Base-by-base conservation (phyloP, 2,888 invertebrate genomes). In the Bugulina stolonifera region DNA sequence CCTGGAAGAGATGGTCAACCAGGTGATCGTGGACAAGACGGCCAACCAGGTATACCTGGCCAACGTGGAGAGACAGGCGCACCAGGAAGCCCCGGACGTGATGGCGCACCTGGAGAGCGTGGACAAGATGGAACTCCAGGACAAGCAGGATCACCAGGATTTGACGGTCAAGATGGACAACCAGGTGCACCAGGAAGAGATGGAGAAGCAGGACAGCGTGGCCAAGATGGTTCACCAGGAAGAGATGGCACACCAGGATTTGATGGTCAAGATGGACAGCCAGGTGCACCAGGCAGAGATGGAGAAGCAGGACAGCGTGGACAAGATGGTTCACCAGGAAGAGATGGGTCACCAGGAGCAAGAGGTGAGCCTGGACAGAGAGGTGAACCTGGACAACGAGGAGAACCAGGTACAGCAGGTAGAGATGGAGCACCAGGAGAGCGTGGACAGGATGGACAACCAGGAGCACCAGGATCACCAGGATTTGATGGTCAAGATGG, bases 251-350 rank as follows among this genome's bases (percentile, higher is more conserved):
- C 10, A 69, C 69, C 27, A 25, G 72, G 72, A 43, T 35, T 71
- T 75, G 76, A 43, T 25, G 29, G 55, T 55, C 3, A 5, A 64
- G 27, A 22, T 55, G 55, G 55, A 25, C 52, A 52, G 18, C 5
- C 5, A 52, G 52, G 52, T 52, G 55, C 14, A 18, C 64, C 64
- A 64, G 64, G 64, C 2, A 5, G n/a, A 14, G 2, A 10, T 1
- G 64, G 55, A n/a, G 22, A n/a, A 5, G 14, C 55, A n/a, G 55
- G 55, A n/a, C 3, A 5, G 10, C 10, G n/a, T 55, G 55, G 64
- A 29, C 1, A 55, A 55, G 10, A 5, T 55, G 71, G 71, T 27
- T 43, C 3, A 54, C 43, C 71, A 27, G 71, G 71, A 64, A 32
- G 27, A 27, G 29, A 25, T 29, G 64, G 64, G 32, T 14, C 22